Evolutionary conservation across 30 jellyfish, hydroid and myxozoan species (phyloP), one percentile per base, ranked within the genome.

Genomic region (Cassiopea xamachana): DNA sequence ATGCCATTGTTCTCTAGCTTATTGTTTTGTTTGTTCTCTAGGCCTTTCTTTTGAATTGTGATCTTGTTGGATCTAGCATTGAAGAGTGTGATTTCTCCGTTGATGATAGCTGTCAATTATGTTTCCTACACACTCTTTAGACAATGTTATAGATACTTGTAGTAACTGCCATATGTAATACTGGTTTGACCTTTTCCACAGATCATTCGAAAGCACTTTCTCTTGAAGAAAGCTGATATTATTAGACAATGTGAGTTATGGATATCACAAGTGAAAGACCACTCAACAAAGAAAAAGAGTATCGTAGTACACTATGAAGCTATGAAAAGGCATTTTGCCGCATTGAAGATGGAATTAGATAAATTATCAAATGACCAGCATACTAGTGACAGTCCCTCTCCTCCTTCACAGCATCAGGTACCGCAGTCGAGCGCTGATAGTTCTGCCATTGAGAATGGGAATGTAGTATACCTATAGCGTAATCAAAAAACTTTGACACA

Each of bases 221-320:
- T 67, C 43, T 60, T 87, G 76, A 93, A 93, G 82, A 90, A 93
- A 81, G 87, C 93, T 1, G 70, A 44, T 5, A 80, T 93, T 46
- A 46, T 93, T 17, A 84, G 87, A 45, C 98, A 93, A 55, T 93
- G 98, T 51, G 97, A 93, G 60, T 51, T 75, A 48, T 93, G 98
- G 98, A 46, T 93, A 48, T 80, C 90, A 9, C 97, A 93, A 80
- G 71, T 92, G 91, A 92, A 92, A 70, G 98, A 92, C 55, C 96
- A 81, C 46, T 80, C 98, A 44, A 60, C 95, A 5, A 89, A 87
- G 77, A 85, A 89, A 81, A 93, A 93, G 85, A 77, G 97, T 19
- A 83, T 55, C 61, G 69, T 80, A 1, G 97, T 75, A 44, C 87
- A 80, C 60, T 89, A 93, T 82, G 98, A 93, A 45, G 94, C 98